Conservation (phyloP, 2,888 invertebrate species). For the Agrotis clavis region DNA sequence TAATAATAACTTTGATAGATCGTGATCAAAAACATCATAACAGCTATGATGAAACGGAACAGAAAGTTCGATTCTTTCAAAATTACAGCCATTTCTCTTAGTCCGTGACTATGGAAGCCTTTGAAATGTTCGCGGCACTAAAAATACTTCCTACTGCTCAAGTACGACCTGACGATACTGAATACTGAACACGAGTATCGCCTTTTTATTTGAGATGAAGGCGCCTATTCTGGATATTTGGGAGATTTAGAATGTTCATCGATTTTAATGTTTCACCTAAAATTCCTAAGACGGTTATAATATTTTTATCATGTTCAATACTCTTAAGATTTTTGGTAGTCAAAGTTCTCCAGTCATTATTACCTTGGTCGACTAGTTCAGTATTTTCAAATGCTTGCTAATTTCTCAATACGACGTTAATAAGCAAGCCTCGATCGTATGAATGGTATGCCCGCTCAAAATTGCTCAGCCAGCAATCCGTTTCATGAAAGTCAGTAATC, state of each 20-base stretch:
- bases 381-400: slow-evolving; percentile 33
- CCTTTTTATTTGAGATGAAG: no score
- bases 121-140: slow-evolving; percentile 68
- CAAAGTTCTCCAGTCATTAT: neutral
- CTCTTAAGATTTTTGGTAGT: neutral
- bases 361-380: neutral
- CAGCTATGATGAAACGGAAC: slow-evolving; percentile 16
- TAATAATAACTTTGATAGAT: slow-evolving; percentile 46
- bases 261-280: neutral
- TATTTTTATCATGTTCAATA: neutral
- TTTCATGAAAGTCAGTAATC: slow-evolving; percentile 43
- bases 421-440: slow-evolving; percentile 35
- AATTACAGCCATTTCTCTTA: slow-evolving; percentile 40
- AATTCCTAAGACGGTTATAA: neutral
- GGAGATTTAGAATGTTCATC: neutral
- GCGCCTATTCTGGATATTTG: neutral
- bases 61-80: slow-evolving; percentile 37
- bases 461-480: slow-evolving; percentile 43
- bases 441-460: slow-evolving; percentile 49
- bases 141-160: slow-evolving; percentile 66
- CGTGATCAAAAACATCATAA: slow-evolving; percentile 25
- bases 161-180: slow-evolving; percentile 31
- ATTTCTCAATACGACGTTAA: slow-evolving; percentile 47
- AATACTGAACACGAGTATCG: slow-evolving; percentile 11
- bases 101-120: slow-evolving; percentile 69